A percentile compares a stretch with the other conserved stretches of the same genome.
Conservation (phyloP, 2,113 vertebrate species). For the Silurus asotus region DNA sequence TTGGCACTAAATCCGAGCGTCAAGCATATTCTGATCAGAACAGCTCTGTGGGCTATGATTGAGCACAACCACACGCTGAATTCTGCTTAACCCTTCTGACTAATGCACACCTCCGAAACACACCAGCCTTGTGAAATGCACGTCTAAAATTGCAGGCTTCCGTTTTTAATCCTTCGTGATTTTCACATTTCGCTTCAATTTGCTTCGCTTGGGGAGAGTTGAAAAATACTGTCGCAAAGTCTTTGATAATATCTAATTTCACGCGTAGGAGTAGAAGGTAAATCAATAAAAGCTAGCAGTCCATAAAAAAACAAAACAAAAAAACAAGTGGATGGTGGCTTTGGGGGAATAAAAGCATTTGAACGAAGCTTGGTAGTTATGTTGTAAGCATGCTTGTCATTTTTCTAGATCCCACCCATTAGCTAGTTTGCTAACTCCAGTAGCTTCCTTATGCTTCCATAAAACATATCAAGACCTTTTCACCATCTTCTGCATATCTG, state of each 20-base stretch:
- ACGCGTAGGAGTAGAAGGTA: not conserved
- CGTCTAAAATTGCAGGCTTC: slow-evolving; percentile 17
- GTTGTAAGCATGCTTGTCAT: not conserved
- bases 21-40: slow-evolving; percentile 3
- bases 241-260: slow-evolving; percentile 25
- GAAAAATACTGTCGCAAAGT: not conserved
- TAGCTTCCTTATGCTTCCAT: not conserved
- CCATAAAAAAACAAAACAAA: not conserved
- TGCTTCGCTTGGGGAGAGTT: not conserved
- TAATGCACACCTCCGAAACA: slow-evolving; percentile 14
- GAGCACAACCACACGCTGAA: not conserved
- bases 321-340: not conserved
- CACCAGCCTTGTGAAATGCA: not conserved
- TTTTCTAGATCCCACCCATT: not conserved
- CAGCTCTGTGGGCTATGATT: not conserved
- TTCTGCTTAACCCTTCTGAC: slow-evolving; percentile 18
- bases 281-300: slow-evolving; percentile 19
- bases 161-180: slow-evolving; percentile 14
- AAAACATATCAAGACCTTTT: not conserved
- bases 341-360: not conserved
- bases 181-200: not conserved
- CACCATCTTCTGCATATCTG: not conserved
- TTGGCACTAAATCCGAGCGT: not conserved
- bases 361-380: not conserved
- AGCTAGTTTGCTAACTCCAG: not conserved